A percentile compares a stretch with the other conserved stretches of the same genome.
These are phyloP conservation scores for Oceanodroma leucorhoa DNA, from an alignment of 2,797 vertebrate genomes.

Conservation along the genomic window DNA sequence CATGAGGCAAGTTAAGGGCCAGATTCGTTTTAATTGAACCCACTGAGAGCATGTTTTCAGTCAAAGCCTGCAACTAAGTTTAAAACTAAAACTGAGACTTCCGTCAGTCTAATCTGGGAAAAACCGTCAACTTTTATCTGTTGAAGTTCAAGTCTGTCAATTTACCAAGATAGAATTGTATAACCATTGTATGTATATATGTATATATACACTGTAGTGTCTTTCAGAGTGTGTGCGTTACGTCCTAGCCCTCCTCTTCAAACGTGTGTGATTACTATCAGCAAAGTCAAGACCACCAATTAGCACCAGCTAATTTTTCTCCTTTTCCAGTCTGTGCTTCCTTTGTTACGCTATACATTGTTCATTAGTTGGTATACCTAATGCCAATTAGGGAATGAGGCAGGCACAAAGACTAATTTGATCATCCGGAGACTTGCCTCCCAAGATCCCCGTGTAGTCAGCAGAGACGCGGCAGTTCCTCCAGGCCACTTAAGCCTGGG, in stretches of 20 bases:
- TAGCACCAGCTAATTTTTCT: not conserved
- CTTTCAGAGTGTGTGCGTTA: not conserved
- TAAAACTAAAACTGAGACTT: not conserved
- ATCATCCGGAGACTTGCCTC: not conserved
- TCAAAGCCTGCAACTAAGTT: not conserved
- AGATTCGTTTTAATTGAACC: not conserved
- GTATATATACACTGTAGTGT: too few species aligned
- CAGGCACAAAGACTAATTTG: constrained; percentile 28
- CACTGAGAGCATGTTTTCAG: not conserved
- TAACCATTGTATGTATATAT: not conserved
- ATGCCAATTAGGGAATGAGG: constrained; percentile 14
- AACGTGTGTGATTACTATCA: not conserved
- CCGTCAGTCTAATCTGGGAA: not conserved
- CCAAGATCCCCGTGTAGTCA: not conserved
- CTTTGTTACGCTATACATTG: not conserved
- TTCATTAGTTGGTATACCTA: not conserved
- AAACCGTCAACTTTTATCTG: not conserved
- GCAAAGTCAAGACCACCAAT: constrained; percentile 3
- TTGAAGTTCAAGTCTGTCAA: not conserved
- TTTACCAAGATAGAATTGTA: not conserved
- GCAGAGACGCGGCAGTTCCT: not conserved
- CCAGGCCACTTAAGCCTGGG: not conserved
- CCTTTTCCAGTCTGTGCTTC: not conserved
- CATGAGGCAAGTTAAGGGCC: not conserved
- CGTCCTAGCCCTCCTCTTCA: not conserved